Evolutionary conservation across 1,140 invertebrate genomes (phyloP), one percentile per base, ranked within the genome.

Genomic region (Hycleus phaleratus): DNA sequence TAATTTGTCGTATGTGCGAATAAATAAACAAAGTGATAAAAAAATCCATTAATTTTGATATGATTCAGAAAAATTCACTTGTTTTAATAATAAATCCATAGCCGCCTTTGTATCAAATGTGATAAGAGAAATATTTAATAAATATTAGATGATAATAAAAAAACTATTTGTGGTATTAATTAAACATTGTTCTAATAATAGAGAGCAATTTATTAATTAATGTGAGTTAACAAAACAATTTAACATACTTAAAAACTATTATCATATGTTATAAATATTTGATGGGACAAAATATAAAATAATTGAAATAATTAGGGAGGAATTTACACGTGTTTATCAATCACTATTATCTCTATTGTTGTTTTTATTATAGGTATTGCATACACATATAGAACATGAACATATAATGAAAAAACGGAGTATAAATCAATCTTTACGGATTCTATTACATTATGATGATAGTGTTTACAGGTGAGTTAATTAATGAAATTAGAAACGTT

Each of bases 371-470:
- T 79, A 94, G 90, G 83, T 94, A 38, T 79, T 94, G 43, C 84
- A 90, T 67, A 89, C 88, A 55, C 85, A 90, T 71, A 82, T 93
- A 60, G 90, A 91, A 60, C 81, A 85, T 3, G 75, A 75, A 26
- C 91, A 94, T 74, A 73, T 87, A 63, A 82, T 94, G 60, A 86
- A 82, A 65, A 93, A 91, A 73, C 78, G 93, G 52, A 93, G 88
- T 73, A 82, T 87, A 59, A 85, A 88, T 76, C 90, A 95, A 69
- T 88, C 86, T 2, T 78, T 97, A 49, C 81, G 93, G 67, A 95
- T 97, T 65, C 83, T 93, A 61, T 80, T 95, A 58, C 86, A 86
- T 69, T 96, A 95, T 73, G 94, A 97, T 72, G 80, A 87, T 57
- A 95, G 91, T 71, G 87, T 96, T 48, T 87, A 88, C 75, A 87